phyloP scores from a whole-genome alignment of 2,888 invertebrate genomes.

The Eilema sororculum region DNA sequence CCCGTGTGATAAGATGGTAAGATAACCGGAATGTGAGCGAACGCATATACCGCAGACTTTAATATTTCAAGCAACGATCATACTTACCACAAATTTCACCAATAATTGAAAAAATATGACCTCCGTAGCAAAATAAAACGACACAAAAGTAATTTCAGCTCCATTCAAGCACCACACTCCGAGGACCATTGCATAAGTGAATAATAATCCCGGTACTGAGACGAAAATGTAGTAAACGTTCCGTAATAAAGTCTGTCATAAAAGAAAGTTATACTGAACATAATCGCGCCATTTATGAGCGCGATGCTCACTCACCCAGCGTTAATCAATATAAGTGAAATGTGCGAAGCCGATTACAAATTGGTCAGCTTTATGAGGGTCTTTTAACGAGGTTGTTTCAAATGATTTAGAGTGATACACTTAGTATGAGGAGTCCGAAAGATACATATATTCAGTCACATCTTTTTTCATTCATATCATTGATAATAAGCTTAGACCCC shows the following conservation, averaged over 20 bases:
- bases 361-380: constrained; percentile 8
- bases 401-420: not conserved
- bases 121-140: not conserved
- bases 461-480: not conserved
- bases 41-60: too few species aligned
- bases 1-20: too few species aligned
- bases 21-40: too few species aligned
- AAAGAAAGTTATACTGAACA: constrained; percentile 21
- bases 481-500: too few species aligned
- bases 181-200: constrained; percentile 7
- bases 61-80: too few species aligned
- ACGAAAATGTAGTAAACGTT: constrained; percentile 15
- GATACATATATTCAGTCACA: not conserved
- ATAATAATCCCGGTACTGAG: constrained; percentile 17
- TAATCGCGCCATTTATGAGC: constrained; percentile 21
- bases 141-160: constrained; percentile 1
- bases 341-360: constrained; percentile 20
- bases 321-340: constrained; percentile 23
- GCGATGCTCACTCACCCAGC: constrained; percentile 4
- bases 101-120: not conserved
- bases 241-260: constrained; percentile 14
- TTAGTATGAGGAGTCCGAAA: not conserved
- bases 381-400: not conserved
- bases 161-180: not conserved
- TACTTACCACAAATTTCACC: too few species aligned